Base-by-base conservation (phyloP, 2,888 invertebrate genomes). In the Baronia brevicornis region DNA sequence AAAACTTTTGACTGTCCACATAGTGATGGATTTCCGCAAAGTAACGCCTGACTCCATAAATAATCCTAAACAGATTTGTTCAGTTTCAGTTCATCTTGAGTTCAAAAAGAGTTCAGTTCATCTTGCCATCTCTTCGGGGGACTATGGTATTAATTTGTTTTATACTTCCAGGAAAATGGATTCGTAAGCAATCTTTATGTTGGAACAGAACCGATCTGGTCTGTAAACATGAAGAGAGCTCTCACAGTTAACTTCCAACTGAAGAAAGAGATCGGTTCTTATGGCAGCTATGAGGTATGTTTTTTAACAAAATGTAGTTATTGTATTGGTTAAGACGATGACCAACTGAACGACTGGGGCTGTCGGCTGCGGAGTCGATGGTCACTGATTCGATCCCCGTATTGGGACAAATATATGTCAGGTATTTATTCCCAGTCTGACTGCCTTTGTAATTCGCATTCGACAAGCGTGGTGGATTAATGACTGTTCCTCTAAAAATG, bases 171-270 rank as follows among this genome's bases (percentile, higher is more conserved):
- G 80, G 66, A 66, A 2, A 63, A 62, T 6, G 82, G 84, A 2
- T 63, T 67, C 18, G 66, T 82, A 2, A 64, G 61, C 3, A 54
- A 57, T 0, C 55, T 85, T 7, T 68, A 71, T 28, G 59, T 78
- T 0, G 55, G 58, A 0, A 67, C 74, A 2, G 90, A 89, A 46
- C 86, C 89, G 0, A 70, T 82, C 1, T 91, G 91, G 91, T 85
- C 88, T 0, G 86, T 86, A 10, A 91, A 91, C 53, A 80, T 91
- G 33, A 91, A 91, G 54, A 70, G 90, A 27, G 90, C 89, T 1
- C 74, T 91, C 23, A 88, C 89, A 1, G 84, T 89, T 7, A 87
- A 88, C 41, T 79, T 91, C 14, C 90, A 91, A 50, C 61, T 91
- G 14, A 88, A 88, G 23, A 69, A 53, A 23, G 55, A 54, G 0